Conservation (phyloP, 2,797 vertebrate genomes). For the Sebastes reedi region DNA sequence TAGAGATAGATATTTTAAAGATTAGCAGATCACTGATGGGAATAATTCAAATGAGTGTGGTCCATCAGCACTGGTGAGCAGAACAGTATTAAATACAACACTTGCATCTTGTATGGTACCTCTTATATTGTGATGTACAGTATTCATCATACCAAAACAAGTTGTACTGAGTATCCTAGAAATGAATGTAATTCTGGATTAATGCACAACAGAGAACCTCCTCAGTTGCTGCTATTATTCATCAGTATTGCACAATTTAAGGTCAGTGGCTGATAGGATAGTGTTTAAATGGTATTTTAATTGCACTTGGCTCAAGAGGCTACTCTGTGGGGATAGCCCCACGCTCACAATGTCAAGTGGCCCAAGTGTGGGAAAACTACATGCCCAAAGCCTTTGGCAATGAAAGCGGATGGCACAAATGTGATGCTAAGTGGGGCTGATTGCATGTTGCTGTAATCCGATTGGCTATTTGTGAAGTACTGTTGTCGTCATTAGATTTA, state of each 20-base stretch:
- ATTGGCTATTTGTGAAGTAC: background rate
- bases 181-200: no score
- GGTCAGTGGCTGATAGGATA: no score
- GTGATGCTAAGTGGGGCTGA: background rate
- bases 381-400: background rate
- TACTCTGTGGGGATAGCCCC: background rate
- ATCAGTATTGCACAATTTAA: no score
- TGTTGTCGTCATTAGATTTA: background rate
- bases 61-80: background rate
- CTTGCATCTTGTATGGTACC: background rate
- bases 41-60: background rate
- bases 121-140: no score
- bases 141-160: no score
- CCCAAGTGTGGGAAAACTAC: background rate
- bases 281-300: background rate
- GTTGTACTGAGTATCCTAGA: no score
- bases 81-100: background rate
- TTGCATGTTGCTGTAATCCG: background rate
- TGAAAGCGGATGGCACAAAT: background rate
- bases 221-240: no score
- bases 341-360: background rate
- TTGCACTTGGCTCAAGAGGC: background rate
- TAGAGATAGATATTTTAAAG: background rate
- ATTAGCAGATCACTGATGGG: background rate
- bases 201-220: no score